These are phyloP conservation scores for Globodera ellingtonae DNA, from an alignment of 1,140 invertebrate species.

Conservation along the genomic window DNA sequence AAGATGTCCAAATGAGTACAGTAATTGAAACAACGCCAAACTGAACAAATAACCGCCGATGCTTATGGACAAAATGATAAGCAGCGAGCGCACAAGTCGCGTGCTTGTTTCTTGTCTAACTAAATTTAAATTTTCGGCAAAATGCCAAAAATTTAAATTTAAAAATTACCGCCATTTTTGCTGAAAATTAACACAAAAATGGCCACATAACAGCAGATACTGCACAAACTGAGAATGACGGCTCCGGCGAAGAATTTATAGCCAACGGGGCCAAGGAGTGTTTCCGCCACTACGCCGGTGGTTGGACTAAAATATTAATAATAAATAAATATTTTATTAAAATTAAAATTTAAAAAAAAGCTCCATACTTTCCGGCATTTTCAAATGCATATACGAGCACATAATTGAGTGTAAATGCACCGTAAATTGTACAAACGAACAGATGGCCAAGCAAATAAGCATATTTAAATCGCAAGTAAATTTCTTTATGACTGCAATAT, in stretches of 20 bases:
- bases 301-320: constrained; percentile 4
- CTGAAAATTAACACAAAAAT: constrained; percentile 13
- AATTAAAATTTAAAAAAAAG: not conserved
- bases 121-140: not conserved
- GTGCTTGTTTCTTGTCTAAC: constrained; percentile 25
- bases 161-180: not conserved
- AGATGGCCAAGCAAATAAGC: constrained; percentile 5
- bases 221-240: not conserved
- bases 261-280: not conserved
- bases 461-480: constrained; percentile 8
- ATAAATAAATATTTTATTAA: not conserved
- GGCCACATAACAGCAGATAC: constrained; percentile 3
- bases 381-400: constrained; percentile 6
- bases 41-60: constrained; percentile 23
- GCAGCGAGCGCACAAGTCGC: constrained; percentile 13
- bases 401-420: constrained; percentile 3
- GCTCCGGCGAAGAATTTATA: not conserved
- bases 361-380: constrained; percentile 12
- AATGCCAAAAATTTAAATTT: not conserved
- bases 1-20: not conserved
- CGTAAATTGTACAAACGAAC: constrained; percentile 7
- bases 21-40: not conserved
- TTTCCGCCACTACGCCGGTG: constrained; percentile 1
- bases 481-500: not conserved
- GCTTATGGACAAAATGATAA: constrained; percentile 10